phyloP scores from a whole-genome alignment of 2,113 vertebrate species.

The Neotoma lepida region DNA sequence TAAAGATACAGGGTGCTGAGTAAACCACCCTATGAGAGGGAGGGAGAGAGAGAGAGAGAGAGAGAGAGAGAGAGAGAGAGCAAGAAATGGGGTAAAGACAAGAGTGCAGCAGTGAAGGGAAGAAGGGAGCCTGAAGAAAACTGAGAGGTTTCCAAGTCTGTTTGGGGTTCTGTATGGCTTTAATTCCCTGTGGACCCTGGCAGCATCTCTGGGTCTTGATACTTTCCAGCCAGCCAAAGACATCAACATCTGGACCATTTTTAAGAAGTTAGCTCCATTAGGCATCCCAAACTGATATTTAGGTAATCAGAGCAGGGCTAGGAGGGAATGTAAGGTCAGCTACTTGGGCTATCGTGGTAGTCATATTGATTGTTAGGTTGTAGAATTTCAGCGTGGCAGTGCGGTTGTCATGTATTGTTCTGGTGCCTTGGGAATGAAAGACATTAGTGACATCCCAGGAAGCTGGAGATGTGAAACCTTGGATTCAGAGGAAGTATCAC shows the following conservation, averaged over 20 bases:
- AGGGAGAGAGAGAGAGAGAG: background rate
- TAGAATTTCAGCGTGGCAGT: constrained; percentile 44
- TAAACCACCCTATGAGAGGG: constrained; percentile 10
- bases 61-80: background rate
- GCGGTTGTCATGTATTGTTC: constrained; percentile 59
- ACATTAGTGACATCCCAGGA: constrained; percentile 50
- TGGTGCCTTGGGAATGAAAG: constrained; percentile 60
- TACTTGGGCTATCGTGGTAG: constrained; percentile 59
- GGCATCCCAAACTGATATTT: constrained; percentile 80
- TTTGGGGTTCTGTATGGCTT: constrained; percentile 69
- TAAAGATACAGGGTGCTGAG: background rate
- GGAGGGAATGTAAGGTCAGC: constrained; percentile 57
- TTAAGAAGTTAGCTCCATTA: constrained; percentile 82
- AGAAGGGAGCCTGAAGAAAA: background rate
- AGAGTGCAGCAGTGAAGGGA: background rate
- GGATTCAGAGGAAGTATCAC: background rate
- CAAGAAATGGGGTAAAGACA: background rate
- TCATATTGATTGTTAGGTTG: constrained; percentile 58
- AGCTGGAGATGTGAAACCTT: constrained; percentile 61
- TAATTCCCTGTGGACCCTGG: constrained; percentile 76
- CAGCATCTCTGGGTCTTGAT: constrained; percentile 86
- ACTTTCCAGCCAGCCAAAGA: constrained; percentile 83
- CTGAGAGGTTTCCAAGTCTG: constrained; percentile 50
- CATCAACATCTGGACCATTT: constrained; percentile 85
- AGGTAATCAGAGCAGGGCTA: constrained; percentile 77